A percentile compares a stretch with the other conserved stretches of the same genome.
phyloP scores from a whole-genome alignment of 2,797 vertebrate species.

The Sus cebifrons region DNA sequence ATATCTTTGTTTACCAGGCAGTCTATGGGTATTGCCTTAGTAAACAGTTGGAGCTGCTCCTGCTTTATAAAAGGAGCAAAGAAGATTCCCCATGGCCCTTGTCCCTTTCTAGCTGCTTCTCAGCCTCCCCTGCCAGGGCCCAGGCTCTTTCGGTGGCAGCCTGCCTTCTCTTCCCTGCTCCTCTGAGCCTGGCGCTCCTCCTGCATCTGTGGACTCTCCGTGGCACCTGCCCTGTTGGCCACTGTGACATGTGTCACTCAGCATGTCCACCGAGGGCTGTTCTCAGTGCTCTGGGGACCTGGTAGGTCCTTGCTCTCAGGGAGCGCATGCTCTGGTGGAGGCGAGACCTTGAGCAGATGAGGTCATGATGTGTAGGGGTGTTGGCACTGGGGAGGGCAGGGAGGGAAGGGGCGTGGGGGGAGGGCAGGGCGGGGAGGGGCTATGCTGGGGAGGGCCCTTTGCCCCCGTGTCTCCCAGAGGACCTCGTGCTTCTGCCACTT shows the following conservation, averaged over 20 bases:
- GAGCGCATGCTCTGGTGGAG: accelerated
- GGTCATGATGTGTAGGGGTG: accelerated
- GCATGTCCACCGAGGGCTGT: neutral
- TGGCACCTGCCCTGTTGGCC: accelerated
- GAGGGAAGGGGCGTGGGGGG: neutral
- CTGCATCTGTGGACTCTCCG: neutral
- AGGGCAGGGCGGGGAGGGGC: neutral
- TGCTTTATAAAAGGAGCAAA: accelerated
- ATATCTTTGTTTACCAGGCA: neutral
- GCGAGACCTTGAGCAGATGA: neutral
- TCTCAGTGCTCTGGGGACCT: accelerated
- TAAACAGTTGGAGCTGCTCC: accelerated
- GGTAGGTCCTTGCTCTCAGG: neutral
- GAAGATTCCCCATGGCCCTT: accelerated
- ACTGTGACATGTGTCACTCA: no score
- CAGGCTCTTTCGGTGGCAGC: neutral
- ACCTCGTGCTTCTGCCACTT: accelerated
- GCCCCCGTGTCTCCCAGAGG: neutral
- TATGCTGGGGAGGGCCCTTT: neutral
- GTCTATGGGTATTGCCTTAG: no score
- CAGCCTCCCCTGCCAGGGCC: neutral
- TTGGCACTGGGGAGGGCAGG: neutral
- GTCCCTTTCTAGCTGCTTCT: neutral
- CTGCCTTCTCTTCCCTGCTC: no score
- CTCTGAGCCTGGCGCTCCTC: neutral